Evolutionary conservation across 2,797 vertebrate genomes (phyloP).

Genomic region (Silurus lanzhouensis): DNA sequence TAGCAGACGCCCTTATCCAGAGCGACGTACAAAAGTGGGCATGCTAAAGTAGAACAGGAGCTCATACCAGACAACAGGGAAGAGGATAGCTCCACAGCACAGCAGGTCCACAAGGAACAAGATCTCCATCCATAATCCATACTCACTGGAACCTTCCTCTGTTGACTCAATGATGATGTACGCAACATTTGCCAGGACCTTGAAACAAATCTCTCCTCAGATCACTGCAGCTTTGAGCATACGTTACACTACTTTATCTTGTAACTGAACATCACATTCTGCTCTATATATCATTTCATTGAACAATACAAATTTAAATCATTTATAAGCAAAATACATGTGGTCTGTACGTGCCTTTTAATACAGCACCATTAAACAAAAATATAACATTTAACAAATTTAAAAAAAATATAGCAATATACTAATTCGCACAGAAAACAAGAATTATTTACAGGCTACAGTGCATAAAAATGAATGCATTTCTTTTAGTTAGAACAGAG

Average conservation of each 20-base stretch:
- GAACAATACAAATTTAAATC: background rate
- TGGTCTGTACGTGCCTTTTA: background rate
- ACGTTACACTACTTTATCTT: background rate
- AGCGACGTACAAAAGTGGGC: no score
- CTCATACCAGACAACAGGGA: conserved; percentile 84
- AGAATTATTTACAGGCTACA: background rate
- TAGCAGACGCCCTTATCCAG: no score
- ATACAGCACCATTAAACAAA: background rate
- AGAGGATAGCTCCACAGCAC: conserved; percentile 86
- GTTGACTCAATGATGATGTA: conserved; percentile 88
- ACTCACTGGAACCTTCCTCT: conserved; percentile 82
- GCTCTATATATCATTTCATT: background rate
- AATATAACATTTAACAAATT: no score
- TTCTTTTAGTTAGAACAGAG: background rate
- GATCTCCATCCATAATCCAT: conserved; percentile 84
- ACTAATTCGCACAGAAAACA: background rate
- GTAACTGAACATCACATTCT: background rate
- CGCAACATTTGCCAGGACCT: conserved; percentile 85
- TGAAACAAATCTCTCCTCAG: background rate
- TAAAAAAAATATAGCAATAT: no score
- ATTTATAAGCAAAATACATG: background rate
- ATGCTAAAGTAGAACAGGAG: background rate
- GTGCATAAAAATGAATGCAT: background rate
- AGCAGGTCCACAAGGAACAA: conserved; percentile 84
- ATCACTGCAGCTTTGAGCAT: background rate